Evolutionary conservation across 2,888 invertebrate species (phyloP).

Genomic region (Tanaodytes sp.): DNA sequence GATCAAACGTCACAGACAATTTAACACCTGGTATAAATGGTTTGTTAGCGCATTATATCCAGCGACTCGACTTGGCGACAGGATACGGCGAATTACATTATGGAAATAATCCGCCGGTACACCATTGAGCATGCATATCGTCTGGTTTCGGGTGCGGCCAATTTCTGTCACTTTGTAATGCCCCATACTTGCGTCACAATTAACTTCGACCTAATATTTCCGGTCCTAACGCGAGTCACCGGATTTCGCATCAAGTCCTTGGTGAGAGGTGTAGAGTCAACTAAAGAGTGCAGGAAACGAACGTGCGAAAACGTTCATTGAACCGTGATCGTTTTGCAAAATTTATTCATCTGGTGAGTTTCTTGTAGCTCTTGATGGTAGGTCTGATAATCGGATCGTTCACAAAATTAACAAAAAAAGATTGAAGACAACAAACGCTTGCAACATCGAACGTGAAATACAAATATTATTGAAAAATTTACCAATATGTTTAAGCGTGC

Average conservation of each 20-base stretch:
- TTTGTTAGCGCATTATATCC: conserved; percentile 70
- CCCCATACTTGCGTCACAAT: conserved; percentile 47
- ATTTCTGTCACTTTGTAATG: conserved; percentile 68
- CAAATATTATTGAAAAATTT: too few species aligned
- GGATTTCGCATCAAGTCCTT: conserved; percentile 8
- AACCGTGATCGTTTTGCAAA: conserved; percentile 13
- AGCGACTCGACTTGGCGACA: conserved; percentile 63
- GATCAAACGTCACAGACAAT: conserved; percentile 72
- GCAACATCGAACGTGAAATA: too few species aligned
- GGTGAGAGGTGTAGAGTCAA: conserved; percentile 1
- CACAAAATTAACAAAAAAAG: too few species aligned
- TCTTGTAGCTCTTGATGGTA: too few species aligned
- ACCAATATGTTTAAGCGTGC: too few species aligned
- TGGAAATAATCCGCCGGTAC: conserved; percentile 67
- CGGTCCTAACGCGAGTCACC: conserved; percentile 22
- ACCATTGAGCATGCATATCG: conserved; percentile 56
- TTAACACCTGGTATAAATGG: conserved; percentile 73
- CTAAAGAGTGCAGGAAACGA: too few species aligned
- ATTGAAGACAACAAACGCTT: too few species aligned
- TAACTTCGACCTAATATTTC: conserved; percentile 44
- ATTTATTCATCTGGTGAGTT: too few species aligned
- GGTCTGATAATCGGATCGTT: too few species aligned
- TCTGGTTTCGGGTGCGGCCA: conserved; percentile 66
- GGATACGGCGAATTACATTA: conserved; percentile 71
- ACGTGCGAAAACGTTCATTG: conserved; percentile 34